Evolutionary conservation across 2,113 vertebrate species (phyloP).

Genomic region (Casuarius casuarius): DNA sequence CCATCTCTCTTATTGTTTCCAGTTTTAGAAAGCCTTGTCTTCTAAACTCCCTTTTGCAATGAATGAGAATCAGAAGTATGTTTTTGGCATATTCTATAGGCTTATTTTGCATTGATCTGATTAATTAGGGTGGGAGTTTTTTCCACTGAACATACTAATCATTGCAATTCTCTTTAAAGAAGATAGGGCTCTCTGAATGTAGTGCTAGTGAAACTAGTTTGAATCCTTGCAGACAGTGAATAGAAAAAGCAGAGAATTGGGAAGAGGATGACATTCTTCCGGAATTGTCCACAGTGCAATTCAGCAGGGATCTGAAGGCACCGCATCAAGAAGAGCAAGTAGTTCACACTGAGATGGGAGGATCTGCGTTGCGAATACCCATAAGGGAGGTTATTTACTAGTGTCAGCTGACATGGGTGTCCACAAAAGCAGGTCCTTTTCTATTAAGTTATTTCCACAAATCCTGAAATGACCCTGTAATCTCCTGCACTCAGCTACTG

Average conservation of each 20-base stretch:
- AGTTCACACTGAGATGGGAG: background rate
- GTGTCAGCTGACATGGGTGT: background rate
- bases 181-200: rapidly evolving
- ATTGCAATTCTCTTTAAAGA: background rate
- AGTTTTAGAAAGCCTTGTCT: background rate
- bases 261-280: background rate
- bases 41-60: background rate
- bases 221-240: too few relatives aligned
- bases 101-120: background rate
- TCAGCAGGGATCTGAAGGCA: background rate
- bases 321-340: background rate
- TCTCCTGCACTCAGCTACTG: background rate
- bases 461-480: background rate
- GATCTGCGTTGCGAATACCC: background rate
- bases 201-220: background rate
- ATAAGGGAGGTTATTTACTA: rapidly evolving
- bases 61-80: background rate
- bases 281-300: background rate
- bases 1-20: background rate
- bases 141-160: background rate
- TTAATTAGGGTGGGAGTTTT: background rate
- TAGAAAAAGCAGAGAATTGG: background rate
- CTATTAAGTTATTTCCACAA: background rate
- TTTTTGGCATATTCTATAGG: background rate
- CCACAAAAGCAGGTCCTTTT: background rate